Percentiles rank a stretch among this genome's conserved stretches.
These are phyloP conservation scores for Lordiphosa stackelbergi DNA, from an alignment of 1,140 invertebrate species.

Conservation along the genomic window DNA sequence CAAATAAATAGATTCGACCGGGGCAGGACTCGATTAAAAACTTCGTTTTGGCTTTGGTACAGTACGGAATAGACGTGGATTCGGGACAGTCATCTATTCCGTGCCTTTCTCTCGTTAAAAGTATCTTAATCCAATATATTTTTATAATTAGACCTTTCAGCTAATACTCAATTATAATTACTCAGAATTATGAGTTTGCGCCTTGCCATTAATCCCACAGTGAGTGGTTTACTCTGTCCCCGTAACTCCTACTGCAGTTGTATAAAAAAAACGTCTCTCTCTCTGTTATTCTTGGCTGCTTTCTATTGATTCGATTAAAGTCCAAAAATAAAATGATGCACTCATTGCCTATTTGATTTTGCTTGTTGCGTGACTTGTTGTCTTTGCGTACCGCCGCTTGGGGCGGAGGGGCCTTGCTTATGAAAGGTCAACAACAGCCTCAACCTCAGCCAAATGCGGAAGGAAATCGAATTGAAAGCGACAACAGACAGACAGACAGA, in stretches of 20 bases:
- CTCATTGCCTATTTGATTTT: constrained; percentile 41
- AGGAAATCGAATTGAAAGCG: constrained; percentile 45
- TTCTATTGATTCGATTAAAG: constrained; percentile 66
- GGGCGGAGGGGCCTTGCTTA: constrained; percentile 5
- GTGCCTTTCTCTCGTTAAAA: no score
- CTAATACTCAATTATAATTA: no score
- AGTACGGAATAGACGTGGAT: no score
- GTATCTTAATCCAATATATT: no score
- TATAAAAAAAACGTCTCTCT: background rate
- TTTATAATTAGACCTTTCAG: no score
- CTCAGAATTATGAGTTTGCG: no score
- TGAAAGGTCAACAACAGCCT: constrained; percentile 48
- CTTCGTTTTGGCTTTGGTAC: no score
- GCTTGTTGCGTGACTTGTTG: constrained; percentile 60
- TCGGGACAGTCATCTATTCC: no score
- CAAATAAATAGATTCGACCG: no score
- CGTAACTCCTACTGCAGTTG: constrained; percentile 3
- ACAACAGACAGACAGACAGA: constrained; percentile 23
- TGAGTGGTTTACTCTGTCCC: no score
- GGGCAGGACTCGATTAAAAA: no score
- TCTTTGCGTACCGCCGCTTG: constrained; percentile 17
- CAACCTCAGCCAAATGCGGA: constrained; percentile 36
- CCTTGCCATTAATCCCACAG: no score
- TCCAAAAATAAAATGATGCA: constrained; percentile 72
- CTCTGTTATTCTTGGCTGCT: background rate